phyloP scores from a whole-genome alignment of 2,113 vertebrate species.

The Oophaga pumilio region DNA sequence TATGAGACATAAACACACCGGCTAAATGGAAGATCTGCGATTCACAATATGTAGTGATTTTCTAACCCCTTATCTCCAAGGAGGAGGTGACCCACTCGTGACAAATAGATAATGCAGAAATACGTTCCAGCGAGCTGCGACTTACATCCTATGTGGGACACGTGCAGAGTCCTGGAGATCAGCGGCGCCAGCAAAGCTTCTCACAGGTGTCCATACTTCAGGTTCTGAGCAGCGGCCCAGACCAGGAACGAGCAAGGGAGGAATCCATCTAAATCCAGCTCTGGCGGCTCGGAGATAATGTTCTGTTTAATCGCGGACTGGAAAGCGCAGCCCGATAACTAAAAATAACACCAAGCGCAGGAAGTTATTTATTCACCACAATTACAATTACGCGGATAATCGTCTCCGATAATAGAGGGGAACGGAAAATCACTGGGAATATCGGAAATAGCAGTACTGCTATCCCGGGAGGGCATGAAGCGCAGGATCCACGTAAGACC shows the following conservation, averaged over 20 bases:
- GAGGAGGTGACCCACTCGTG: too few species aligned
- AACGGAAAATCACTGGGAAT: neutral
- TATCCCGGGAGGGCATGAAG: neutral
- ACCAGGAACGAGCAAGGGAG: neutral
- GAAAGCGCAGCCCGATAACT: slow-evolving; percentile 1
- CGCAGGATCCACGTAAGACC: neutral
- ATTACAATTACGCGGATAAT: slow-evolving; percentile 1
- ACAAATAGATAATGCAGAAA: neutral
- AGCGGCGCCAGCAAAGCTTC: neutral
- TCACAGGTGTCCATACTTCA: neutral
- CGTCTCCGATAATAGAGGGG: neutral
- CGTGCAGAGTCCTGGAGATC: neutral
- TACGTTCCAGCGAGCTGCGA: neutral
- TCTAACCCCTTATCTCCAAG: too few species aligned
- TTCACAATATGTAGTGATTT: too few species aligned
- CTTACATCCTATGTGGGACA: neutral
- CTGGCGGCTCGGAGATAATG: neutral
- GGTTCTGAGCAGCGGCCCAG: neutral
- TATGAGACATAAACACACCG: too few species aligned
- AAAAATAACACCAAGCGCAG: slow-evolving; percentile 14
- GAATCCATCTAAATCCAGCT: neutral
- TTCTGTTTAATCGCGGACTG: neutral
- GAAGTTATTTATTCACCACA: slow-evolving; percentile 24
- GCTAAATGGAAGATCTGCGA: too few species aligned
- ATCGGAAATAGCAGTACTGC: neutral